Base-by-base conservation (phyloP, 1,140 invertebrate species). In the Nephotettix cincticeps region DNA sequence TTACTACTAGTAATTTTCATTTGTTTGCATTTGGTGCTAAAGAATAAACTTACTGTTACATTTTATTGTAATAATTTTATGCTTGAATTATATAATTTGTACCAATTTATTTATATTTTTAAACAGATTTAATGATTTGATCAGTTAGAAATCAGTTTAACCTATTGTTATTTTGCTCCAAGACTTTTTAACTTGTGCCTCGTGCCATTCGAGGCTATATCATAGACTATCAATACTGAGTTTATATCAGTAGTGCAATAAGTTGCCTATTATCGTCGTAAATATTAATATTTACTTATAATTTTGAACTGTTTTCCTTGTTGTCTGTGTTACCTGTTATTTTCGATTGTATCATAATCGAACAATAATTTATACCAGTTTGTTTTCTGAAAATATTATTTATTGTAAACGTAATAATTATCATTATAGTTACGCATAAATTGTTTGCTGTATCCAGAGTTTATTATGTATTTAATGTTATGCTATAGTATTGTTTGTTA, bases 261-360 rank as follows among this genome's bases (percentile, higher is more conserved):
- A 21, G 25, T 54, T 54, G 21, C 21, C 32, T 36, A 14, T 36
- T 36, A 36, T 36, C 14, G 4, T 6, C 32, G 32, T 36, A 36
- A 36, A 36, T 36, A 36, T 6, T 14, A 9, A 25, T 61, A 61
- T 61, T 61, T 25, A 21, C 25, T 21, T 27, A 61, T 61, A 27
- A 1, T 36, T 36, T 36, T 36, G 32, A 36, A 27, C 47, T 40
- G 47, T 61, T 61, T 61, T 61, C 23, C 56, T 61, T 27, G 56
- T 61, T 61, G 25, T 61, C 56, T 61, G 56, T 61, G 56, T 61
- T 61, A 61, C 56, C 56, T 61, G 32, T 36, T 36, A 14, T 36
- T 36, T 36, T 36, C 14, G 32, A 36, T 36, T 36, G 6, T 9
- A 43, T 43, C 40, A 43, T n/a, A 51, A 51, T 51, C 47, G n/a